phyloP scores from a whole-genome alignment of 1,140 invertebrate species.

The Meloidogyne exigua region DNA sequence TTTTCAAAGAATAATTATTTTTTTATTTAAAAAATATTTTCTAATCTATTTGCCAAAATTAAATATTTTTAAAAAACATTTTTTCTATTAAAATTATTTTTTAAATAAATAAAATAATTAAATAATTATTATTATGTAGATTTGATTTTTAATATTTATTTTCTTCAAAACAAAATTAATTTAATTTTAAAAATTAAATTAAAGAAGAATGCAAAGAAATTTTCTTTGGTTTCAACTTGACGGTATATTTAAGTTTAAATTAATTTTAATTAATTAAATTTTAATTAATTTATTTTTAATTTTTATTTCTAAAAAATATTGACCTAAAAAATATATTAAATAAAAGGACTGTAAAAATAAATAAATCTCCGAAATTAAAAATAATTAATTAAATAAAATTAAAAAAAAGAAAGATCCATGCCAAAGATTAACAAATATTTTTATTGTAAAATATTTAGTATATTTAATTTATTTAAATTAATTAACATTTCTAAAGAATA shows the following conservation, averaged over 20 bases:
- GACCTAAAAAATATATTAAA: neutral
- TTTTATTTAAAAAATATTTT: too few species aligned
- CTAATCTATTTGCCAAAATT: too few species aligned
- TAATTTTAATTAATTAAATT: neutral
- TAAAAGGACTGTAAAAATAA: neutral
- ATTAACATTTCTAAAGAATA: neutral
- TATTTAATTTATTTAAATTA: neutral
- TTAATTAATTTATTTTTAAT: neutral
- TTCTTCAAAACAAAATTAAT: too few species aligned
- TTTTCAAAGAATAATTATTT: too few species aligned
- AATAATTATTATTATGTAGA: too few species aligned
- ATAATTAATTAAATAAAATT: too few species aligned
- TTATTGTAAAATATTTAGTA: neutral
- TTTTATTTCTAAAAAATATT: neutral
- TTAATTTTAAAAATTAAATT: neutral
- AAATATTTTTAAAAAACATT: too few species aligned
- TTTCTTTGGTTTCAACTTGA: neutral
- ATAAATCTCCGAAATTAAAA: neutral
- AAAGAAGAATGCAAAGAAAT: neutral
- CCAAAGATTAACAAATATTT: neutral
- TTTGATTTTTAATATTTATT: too few species aligned
- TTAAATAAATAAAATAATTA: too few species aligned
- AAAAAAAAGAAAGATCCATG: neutral
- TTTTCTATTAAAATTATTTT: too few species aligned
- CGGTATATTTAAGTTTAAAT: neutral